phyloP scores from a whole-genome alignment of 2,888 invertebrate species.

The Limenitis camilla region DNA sequence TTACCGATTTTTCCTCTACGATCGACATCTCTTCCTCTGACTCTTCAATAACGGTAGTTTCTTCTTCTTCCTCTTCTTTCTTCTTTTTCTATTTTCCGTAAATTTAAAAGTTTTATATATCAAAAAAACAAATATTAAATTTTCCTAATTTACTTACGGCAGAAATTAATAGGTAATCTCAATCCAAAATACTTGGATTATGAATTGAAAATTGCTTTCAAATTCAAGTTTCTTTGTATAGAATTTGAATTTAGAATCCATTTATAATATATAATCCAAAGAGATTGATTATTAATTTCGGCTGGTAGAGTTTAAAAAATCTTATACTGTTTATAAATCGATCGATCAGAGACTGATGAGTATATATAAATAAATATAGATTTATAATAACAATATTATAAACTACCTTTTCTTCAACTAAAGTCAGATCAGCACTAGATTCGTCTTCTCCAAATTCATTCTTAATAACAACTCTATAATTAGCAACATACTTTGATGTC shows the following conservation, averaged over 20 bases:
- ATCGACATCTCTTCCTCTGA: conserved; percentile 71
- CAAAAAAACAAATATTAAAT: too few relatives aligned
- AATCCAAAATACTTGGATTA: too few relatives aligned
- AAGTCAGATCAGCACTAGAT: conserved; percentile 87
- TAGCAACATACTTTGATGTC: conserved; percentile 84
- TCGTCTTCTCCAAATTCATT: conserved; percentile 95
- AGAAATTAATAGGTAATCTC: too few relatives aligned
- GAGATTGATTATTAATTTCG: too few relatives aligned
- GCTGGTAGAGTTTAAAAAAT: too few relatives aligned
- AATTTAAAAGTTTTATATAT: too few relatives aligned
- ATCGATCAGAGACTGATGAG: neutral
- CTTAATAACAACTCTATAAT: conserved; percentile 88
- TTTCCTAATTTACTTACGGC: too few relatives aligned
- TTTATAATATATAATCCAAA: too few relatives aligned
- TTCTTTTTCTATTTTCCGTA: conserved; percentile 75
- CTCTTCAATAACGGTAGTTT: conserved; percentile 61
- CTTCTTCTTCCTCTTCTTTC: conserved; percentile 58
- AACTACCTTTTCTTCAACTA: conserved; percentile 76
- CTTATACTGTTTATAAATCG: too few relatives aligned
- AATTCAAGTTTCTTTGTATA: too few relatives aligned
- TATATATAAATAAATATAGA: neutral
- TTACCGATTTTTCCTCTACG: conserved; percentile 65
- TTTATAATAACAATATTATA: neutral
- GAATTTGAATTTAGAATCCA: too few relatives aligned
- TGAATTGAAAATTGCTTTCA: too few relatives aligned